Conservation (phyloP, 2,113 vertebrate genomes). For the Nothocercus julius region DNA sequence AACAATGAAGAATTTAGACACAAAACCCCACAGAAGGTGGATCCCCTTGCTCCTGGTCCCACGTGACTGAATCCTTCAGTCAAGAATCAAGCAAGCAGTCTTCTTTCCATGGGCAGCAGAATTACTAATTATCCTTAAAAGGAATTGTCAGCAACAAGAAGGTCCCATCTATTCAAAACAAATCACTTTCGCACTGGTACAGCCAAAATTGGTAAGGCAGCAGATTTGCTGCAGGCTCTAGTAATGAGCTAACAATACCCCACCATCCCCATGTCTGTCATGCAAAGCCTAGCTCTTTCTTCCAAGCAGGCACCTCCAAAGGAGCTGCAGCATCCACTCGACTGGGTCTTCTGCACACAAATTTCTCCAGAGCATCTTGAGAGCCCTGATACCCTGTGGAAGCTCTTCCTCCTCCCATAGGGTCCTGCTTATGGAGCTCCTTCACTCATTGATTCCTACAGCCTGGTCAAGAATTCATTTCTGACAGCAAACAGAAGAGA, state of each 20-base stretch:
- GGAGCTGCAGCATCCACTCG: background rate
- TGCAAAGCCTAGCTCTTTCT: background rate
- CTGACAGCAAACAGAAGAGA: background rate
- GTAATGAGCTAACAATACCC: background rate
- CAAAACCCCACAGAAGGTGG: background rate
- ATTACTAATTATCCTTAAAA: background rate
- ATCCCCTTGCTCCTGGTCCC: background rate
- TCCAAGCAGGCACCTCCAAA: background rate
- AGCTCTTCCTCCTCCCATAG: background rate
- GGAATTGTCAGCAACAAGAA: background rate
- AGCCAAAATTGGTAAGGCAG: background rate
- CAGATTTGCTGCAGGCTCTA: background rate
- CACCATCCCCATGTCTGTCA: background rate
- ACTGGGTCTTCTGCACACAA: background rate
- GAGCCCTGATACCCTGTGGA: background rate
- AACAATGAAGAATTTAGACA: background rate
- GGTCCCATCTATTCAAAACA: background rate
- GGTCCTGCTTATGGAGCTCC: background rate
- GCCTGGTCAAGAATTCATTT: background rate
- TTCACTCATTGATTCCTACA: background rate
- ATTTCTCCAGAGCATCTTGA: background rate
- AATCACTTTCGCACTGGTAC: background rate
- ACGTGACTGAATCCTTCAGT: background rate
- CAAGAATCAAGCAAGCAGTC: background rate
- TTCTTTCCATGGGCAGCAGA: background rate